Conservation (phyloP, 2,888 invertebrate genomes). For the Himalopsyche kuldschensis region DNA sequence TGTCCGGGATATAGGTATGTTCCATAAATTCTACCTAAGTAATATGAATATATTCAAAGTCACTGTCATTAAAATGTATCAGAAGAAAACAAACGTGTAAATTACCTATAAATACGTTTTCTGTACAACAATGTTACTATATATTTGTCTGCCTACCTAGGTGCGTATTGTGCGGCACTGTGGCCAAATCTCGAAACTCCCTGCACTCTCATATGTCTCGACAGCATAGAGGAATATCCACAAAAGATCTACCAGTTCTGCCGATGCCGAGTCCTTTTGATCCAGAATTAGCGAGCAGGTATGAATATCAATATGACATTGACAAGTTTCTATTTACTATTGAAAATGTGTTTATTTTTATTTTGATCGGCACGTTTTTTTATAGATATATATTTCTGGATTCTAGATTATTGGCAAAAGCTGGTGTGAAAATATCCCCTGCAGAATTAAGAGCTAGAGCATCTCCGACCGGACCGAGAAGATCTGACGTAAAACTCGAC, state of each 20-base stretch:
- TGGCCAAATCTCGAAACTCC: constrained; percentile 89
- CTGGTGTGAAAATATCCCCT: constrained; percentile 83
- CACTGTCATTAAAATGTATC: no score
- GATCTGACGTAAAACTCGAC: constrained; percentile 77
- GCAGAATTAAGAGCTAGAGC: constrained; percentile 82
- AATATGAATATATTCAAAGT: no score
- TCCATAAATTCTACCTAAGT: no score
- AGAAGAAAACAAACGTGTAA: no score
- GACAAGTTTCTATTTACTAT: not conserved
- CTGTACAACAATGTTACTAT: no score
- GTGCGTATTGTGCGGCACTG: constrained; percentile 89
- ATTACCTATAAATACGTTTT: no score
- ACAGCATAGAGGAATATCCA: constrained; percentile 90
- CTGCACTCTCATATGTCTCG: constrained; percentile 93
- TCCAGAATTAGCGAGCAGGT: constrained; percentile 83
- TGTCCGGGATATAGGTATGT: constrained; percentile 79
- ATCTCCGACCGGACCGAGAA: constrained; percentile 80
- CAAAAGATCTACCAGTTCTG: constrained; percentile 87
- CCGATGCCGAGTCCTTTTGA: constrained; percentile 93
- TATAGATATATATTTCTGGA: not conserved
- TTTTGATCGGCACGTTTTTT: no score
- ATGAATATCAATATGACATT: constrained; percentile 38
- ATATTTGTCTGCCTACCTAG: constrained; percentile 46
- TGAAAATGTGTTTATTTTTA: not conserved
- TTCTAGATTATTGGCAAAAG: constrained; percentile 77